Evolutionary conservation across 2,113 vertebrate species (phyloP).

Genomic region (Sinocyclocheilus maitianheensis): DNA sequence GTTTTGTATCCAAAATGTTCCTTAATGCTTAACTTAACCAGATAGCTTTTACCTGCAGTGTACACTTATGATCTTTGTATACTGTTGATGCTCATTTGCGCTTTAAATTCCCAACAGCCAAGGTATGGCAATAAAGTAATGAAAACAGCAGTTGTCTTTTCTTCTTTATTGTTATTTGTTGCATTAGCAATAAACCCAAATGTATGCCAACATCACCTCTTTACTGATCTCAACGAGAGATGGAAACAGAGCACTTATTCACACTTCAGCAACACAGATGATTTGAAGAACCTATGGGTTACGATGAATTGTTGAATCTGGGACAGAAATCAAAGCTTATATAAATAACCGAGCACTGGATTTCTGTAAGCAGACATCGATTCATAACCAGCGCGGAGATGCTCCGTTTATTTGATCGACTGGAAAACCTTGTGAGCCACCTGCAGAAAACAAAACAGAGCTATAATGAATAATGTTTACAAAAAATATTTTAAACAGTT

Average conservation of each 20-base stretch:
- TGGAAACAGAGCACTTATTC: conserved; percentile 34
- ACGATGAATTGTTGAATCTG: conserved; percentile 52
- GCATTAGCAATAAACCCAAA: conserved; percentile 8
- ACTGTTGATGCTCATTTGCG: not conserved
- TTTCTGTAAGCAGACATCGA: conserved; percentile 47
- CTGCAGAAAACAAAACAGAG: conserved; percentile 56
- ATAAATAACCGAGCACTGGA: conserved; percentile 44
- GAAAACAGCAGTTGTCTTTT: not conserved
- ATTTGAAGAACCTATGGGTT: conserved; percentile 15
- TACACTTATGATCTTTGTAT: not conserved
- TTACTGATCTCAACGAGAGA: conserved; percentile 8
- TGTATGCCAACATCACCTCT: not conserved
- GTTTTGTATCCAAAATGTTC: not conserved
- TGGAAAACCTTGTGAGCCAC: conserved; percentile 79
- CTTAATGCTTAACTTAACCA: not conserved
- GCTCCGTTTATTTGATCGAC: conserved; percentile 72
- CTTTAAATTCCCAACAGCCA: not conserved
- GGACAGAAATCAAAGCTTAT: conserved; percentile 57
- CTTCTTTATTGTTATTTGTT: conserved; percentile 1
- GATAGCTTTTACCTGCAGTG: not conserved
- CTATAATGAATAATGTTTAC: not conserved
- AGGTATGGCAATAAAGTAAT: not conserved
- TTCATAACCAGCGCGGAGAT: conserved; percentile 8
- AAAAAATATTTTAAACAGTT: not conserved
- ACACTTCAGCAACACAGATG: conserved; percentile 61